Conservation (phyloP, 2,888 invertebrate genomes). For the Dasypolia templi region DNA sequence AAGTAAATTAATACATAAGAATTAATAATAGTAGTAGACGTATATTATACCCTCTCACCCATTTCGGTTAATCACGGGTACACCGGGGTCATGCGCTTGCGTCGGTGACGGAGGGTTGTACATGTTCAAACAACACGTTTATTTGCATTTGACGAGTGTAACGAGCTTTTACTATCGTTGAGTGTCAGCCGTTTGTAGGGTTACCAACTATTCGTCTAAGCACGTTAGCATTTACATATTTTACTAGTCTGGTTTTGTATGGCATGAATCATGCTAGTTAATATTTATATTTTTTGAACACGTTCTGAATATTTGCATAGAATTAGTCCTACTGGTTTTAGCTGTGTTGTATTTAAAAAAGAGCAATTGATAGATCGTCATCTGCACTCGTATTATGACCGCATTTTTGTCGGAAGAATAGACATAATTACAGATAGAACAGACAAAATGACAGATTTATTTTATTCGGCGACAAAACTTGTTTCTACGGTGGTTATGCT, state of each 20-base stretch:
- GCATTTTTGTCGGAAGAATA: no score
- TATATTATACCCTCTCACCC: constrained; percentile 31
- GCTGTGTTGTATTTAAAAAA: no score
- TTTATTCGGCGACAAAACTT: no score
- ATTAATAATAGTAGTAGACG: constrained; percentile 26
- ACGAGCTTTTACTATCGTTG: constrained; percentile 81
- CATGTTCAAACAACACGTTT: constrained; percentile 81
- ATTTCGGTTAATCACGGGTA: constrained; percentile 57
- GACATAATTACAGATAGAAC: no score
- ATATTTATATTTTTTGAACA: constrained; percentile 16
- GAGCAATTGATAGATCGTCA: neutral
- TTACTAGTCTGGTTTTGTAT: constrained; percentile 17
- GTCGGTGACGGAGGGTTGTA: constrained; percentile 70
- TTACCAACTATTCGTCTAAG: constrained; percentile 60
- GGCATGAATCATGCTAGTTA: constrained; percentile 29
- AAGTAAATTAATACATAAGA: neutral
- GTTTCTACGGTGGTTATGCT: no score
- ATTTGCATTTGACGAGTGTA: constrained; percentile 85
- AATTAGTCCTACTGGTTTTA: constrained; percentile 28
- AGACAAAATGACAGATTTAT: no score
- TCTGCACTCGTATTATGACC: no score
- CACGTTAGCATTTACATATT: constrained; percentile 39
- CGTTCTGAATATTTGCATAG: constrained; percentile 22
- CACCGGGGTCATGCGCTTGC: constrained; percentile 54
- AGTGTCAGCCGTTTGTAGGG: constrained; percentile 69